These are phyloP conservation scores for Bombus polaris DNA, from an alignment of 1,140 invertebrate genomes.

Conservation along the genomic window DNA sequence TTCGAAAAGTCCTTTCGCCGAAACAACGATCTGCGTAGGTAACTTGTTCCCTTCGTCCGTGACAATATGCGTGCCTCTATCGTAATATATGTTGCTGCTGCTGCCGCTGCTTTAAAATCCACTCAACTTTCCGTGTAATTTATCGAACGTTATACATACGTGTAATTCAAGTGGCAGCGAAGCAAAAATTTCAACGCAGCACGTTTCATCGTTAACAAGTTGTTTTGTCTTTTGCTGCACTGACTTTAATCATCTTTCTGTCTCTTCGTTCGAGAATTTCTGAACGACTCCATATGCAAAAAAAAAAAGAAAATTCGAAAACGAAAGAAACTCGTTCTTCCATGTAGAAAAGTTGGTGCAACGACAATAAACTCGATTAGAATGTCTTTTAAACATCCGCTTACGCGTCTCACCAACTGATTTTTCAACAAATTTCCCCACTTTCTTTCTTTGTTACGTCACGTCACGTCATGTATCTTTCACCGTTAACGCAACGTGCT, in stretches of 20 bases:
- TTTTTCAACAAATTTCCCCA: background rate
- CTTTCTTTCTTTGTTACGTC: background rate
- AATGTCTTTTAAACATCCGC: conserved; percentile 57
- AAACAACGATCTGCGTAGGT: background rate
- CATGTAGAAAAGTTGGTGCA: conserved; percentile 59
- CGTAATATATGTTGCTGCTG: background rate
- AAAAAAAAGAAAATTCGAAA: background rate
- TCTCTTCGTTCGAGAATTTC: background rate
- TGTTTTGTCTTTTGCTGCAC: background rate
- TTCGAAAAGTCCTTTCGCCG: background rate
- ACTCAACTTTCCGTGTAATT: background rate
- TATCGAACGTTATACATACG: background rate
- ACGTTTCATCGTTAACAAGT: conserved; percentile 12
- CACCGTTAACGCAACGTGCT: conserved; percentile 11
- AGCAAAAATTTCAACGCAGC: background rate
- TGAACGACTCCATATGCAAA: background rate
- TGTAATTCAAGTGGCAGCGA: background rate
- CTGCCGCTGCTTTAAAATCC: background rate
- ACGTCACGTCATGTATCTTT: background rate
- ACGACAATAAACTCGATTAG: conserved; percentile 65
- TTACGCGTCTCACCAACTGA: conserved; percentile 56
- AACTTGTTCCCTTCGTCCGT: background rate
- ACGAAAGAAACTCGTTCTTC: conserved; percentile 53
- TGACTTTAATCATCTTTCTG: background rate
- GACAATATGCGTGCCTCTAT: background rate